phyloP scores from a whole-genome alignment of 2,888 invertebrate species.

The Mylabris sibirica region DNA sequence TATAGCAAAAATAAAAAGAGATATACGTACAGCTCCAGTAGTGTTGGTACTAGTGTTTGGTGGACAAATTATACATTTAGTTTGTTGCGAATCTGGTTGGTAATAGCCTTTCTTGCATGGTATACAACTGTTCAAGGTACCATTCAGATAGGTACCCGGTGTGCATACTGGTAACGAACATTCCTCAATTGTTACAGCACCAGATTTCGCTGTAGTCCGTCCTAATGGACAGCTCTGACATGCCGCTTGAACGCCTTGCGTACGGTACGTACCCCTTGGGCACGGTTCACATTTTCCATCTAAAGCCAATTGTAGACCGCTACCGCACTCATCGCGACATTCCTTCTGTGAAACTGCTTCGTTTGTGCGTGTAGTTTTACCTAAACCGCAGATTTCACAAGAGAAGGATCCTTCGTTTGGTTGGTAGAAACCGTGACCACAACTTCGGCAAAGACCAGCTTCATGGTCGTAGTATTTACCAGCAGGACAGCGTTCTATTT shows the following conservation, averaged over 20 bases:
- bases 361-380: slow-evolving; percentile 89
- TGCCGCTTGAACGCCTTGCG: slow-evolving; percentile 86
- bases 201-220: slow-evolving; percentile 86
- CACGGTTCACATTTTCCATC: slow-evolving; percentile 94
- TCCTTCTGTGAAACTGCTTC: slow-evolving; percentile 89
- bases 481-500: slow-evolving; percentile 86
- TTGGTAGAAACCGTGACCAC: slow-evolving; percentile 95
- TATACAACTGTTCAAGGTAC: slow-evolving; percentile 84
- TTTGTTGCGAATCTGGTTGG: slow-evolving; percentile 88
- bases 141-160: slow-evolving; percentile 85
- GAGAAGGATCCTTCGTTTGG: slow-evolving; percentile 89
- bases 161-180: slow-evolving; percentile 91
- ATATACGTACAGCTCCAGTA: slow-evolving; percentile 76
- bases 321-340: slow-evolving; percentile 89
- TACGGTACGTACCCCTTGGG: slow-evolving; percentile 75
- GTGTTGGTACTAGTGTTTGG: slow-evolving; percentile 89
- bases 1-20: background rate
- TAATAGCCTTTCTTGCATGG: slow-evolving; percentile 90
- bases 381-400: slow-evolving; percentile 86
- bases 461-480: slow-evolving; percentile 93
- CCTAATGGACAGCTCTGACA: slow-evolving; percentile 89
- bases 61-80: slow-evolving; percentile 85
- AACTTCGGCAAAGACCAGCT: slow-evolving; percentile 87
- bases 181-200: slow-evolving; percentile 85
- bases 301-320: slow-evolving; percentile 83